phyloP scores from a whole-genome alignment of 2,888 invertebrate genomes.

The Pseudococcus jackbeardsleyi region DNA sequence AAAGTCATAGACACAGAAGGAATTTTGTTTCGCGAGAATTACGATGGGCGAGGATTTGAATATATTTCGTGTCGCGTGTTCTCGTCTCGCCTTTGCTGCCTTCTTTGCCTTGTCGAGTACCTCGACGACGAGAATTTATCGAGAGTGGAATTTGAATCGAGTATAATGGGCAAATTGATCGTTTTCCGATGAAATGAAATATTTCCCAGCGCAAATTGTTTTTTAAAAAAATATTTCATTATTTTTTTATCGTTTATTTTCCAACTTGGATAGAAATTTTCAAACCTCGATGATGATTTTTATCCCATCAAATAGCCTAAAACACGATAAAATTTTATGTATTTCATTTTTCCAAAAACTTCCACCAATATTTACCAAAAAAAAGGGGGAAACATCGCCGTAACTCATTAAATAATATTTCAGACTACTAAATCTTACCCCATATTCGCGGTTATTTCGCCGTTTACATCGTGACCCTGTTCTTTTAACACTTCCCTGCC shows the following conservation, averaged over 20 bases:
- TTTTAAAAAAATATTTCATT: neutral
- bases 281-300: no score
- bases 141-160: neutral
- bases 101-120: neutral
- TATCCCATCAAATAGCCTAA: no score
- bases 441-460: neutral
- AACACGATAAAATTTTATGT: no score
- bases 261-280: no score
- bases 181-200: neutral
- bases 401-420: neutral
- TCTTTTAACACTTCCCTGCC: constrained; percentile 11
- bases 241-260: no score
- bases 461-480: constrained; percentile 31
- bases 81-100: neutral
- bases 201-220: neutral
- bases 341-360: no score
- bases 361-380: no score
- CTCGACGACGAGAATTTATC: neutral
- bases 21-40: constrained; percentile 1
- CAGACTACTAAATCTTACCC: neutral
- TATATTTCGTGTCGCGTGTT: constrained; percentile 11
- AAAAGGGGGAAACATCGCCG: neutral
- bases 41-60: constrained; percentile 12
- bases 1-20: constrained; percentile 13
- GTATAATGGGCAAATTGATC: neutral